These are phyloP conservation scores for Rutpela maculata DNA, from an alignment of 2,888 invertebrate species.

Conservation along the genomic window DNA sequence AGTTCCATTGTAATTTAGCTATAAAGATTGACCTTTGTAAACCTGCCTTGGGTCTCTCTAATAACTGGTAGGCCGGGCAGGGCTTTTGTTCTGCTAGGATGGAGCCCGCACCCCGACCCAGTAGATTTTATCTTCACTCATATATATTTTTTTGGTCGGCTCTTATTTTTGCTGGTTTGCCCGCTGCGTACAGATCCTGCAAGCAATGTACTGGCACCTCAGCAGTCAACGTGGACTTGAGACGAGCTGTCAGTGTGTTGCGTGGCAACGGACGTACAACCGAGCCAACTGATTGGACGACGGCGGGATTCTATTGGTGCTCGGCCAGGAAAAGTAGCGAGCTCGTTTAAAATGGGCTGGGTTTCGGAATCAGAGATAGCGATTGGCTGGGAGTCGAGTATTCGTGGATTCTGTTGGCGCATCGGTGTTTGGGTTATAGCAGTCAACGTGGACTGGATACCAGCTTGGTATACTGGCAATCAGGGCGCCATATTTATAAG, in stretches of 20 bases:
- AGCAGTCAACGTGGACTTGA: conserved; percentile 73
- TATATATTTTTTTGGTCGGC: conserved; percentile 73
- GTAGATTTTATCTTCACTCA: conserved; percentile 73
- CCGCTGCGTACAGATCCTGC: conserved; percentile 73
- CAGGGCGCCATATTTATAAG: conserved; percentile 76
- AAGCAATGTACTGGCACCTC: conserved; percentile 74
- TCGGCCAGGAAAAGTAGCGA: conserved; percentile 57
- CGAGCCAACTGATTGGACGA: conserved; percentile 64
- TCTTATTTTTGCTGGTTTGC: conserved; percentile 74
- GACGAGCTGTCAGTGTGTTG: conserved; percentile 63
- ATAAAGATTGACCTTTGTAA: conserved; percentile 72
- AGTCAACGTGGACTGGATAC: conserved; percentile 72
- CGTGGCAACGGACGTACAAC: conserved; percentile 67
- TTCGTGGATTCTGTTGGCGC: conserved; percentile 56
- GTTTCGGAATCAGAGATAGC: conserved; percentile 46
- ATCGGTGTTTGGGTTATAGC: conserved; percentile 49
- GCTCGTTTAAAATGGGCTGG: conserved; percentile 71
- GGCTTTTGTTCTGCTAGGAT: conserved; percentile 72
- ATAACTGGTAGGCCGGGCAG: conserved; percentile 72
- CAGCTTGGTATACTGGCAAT: conserved; percentile 75
- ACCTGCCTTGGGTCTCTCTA: conserved; percentile 70
- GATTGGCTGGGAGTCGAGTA: conserved; percentile 42
- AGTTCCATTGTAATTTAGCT: conserved; percentile 71
- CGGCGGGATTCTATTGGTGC: conserved; percentile 57
- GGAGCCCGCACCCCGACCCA: conserved; percentile 72